phyloP scores from a whole-genome alignment of 2,113 vertebrate genomes.

The Gnathonemus longibarbis region DNA sequence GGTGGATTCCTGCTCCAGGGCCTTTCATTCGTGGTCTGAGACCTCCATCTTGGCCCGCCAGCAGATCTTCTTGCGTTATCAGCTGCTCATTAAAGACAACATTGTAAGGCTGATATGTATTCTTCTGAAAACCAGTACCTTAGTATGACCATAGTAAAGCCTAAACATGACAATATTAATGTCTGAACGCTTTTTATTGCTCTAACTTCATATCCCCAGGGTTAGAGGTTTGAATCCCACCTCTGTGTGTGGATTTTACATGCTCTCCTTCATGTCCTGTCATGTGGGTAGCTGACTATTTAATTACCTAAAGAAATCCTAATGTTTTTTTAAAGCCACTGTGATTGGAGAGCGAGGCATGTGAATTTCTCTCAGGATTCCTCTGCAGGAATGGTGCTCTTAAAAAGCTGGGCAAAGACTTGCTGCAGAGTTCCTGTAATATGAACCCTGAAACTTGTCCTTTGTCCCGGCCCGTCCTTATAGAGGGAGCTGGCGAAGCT shows the following conservation, averaged over 20 bases:
- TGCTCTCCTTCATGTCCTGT: neutral
- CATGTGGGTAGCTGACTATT: neutral
- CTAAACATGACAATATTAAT: neutral
- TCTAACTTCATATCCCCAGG: neutral
- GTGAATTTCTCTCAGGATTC: neutral
- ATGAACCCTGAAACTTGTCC: neutral
- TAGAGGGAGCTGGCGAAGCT: constrained; percentile 90
- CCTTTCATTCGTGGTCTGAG: constrained; percentile 79
- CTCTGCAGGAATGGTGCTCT: neutral
- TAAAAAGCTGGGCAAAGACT: neutral
- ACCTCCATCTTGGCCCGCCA: constrained; percentile 84
- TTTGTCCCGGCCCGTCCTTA: constrained; percentile 32
- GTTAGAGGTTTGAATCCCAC: neutral
- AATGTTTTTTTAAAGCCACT: neutral
- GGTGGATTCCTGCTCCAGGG: constrained; percentile 74
- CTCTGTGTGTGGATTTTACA: neutral
- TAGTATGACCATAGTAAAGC: neutral
- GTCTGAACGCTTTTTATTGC: neutral
- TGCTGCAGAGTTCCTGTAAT: neutral
- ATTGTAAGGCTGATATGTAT: constrained; percentile 66
- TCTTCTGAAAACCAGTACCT: neutral
- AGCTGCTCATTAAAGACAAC: constrained; percentile 95
- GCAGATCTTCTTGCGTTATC: constrained; percentile 89
- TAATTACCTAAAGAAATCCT: neutral
- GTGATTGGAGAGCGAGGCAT: neutral